These are phyloP conservation scores for Halisarca cf. caerulea DNA, from an alignment of 37 sponge, comb jelly and placozoan species.

Conservation along the genomic window DNA sequence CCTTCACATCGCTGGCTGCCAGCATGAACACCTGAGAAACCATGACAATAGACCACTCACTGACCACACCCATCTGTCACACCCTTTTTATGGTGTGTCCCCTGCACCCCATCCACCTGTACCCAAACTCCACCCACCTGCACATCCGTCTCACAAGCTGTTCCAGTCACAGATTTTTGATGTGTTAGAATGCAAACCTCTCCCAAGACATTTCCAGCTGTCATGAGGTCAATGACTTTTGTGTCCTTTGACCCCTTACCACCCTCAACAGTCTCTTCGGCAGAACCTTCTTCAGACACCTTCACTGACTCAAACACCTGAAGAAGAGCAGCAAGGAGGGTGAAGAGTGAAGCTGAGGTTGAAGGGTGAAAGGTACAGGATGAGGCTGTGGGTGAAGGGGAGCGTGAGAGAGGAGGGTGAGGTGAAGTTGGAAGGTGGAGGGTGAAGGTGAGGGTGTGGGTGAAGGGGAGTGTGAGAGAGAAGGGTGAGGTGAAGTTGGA, in stretches of 20 bases:
- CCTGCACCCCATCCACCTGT: too few relatives aligned
- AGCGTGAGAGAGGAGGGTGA: background rate
- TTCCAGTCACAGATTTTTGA: constrained; percentile 1
- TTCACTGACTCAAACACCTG: background rate
- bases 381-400: background rate
- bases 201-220: constrained; percentile 78
- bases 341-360: background rate
- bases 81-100: too few relatives aligned
- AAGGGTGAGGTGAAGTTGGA: too few relatives aligned
- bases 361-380: background rate
- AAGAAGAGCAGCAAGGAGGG: background rate
- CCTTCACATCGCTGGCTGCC: constrained; percentile 32
- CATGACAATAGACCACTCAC: too few relatives aligned
- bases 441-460: too few relatives aligned
- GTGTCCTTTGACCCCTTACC: background rate
- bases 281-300: background rate
- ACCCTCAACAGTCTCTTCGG: background rate
- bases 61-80: too few relatives aligned
- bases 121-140: constrained; percentile 37
- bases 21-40: constrained; percentile 81
- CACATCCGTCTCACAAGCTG: constrained; percentile 75
- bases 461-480: too few relatives aligned
- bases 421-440: too few relatives aligned
- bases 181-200: constrained; percentile 71
- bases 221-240: constrained; percentile 44